These are phyloP conservation scores for Herminia tarsipennalis DNA, from an alignment of 2,888 invertebrate genomes.

Conservation along the genomic window DNA sequence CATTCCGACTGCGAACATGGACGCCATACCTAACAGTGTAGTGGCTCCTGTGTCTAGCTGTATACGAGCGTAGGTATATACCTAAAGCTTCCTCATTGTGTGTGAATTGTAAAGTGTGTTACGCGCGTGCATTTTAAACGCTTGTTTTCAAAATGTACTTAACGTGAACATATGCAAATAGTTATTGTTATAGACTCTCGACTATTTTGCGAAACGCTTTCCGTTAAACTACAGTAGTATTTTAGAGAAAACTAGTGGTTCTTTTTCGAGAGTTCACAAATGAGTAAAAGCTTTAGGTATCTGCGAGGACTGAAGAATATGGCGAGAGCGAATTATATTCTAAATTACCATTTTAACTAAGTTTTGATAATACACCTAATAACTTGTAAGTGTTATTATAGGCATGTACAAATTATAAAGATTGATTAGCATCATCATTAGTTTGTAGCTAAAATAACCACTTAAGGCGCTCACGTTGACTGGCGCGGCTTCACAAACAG, in stretches of 20 bases:
- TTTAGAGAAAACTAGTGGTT: conserved; percentile 1
- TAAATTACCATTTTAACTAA: conserved; percentile 73
- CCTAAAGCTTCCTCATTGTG: conserved; percentile 45
- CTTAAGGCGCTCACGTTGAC: conserved; percentile 53
- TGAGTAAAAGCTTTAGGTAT: conserved; percentile 20
- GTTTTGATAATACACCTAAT: conserved; percentile 66
- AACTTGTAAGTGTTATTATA: conserved; percentile 74
- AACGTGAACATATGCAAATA: conserved; percentile 57
- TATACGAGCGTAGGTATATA: conserved; percentile 26
- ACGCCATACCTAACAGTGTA: conserved; percentile 24
- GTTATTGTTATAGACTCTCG: conserved; percentile 42
- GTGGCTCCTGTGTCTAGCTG: conserved; percentile 26
- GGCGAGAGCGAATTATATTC: conserved; percentile 53
- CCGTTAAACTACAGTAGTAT: conserved; percentile 3
- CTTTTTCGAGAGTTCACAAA: conserved; percentile 1
- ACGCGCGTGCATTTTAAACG: conserved; percentile 27
- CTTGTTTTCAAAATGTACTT: conserved; percentile 46
- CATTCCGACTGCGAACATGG: conserved; percentile 19
- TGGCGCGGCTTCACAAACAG: conserved; percentile 62
- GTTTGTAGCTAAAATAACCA: conserved; percentile 59
- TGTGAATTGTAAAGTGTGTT: conserved; percentile 20
- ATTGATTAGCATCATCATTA: conserved; percentile 77
- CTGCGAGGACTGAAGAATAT: conserved; percentile 13
- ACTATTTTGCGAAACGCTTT: conserved; percentile 36
- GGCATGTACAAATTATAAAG: conserved; percentile 80